Conservation (phyloP, 2,797 vertebrate species). For the Cossypha heuglini region DNA sequence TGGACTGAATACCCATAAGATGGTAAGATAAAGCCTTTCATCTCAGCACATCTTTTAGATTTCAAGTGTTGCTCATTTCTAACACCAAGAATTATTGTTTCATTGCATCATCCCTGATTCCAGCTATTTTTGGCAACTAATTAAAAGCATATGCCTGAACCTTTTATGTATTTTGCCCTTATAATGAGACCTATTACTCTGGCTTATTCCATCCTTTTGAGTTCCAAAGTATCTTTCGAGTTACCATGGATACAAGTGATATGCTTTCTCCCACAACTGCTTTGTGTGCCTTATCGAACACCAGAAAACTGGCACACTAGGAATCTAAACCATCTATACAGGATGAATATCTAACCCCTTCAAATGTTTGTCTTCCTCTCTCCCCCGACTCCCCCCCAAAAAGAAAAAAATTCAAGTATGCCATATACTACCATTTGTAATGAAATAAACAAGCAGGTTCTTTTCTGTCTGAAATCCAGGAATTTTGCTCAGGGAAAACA, state of each 20-base stretch:
- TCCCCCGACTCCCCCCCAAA: accelerated
- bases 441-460: neutral
- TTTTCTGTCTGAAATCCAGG: neutral
- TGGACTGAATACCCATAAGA: neutral
- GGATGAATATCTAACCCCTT: conserved; percentile 35
- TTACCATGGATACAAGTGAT: conserved; percentile 79
- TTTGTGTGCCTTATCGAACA: conserved; percentile 75
- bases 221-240: conserved; percentile 74
- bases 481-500: neutral
- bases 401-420: neutral
- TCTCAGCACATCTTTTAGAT: conserved; percentile 10
- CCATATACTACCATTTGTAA: neutral
- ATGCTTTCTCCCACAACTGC: conserved; percentile 71
- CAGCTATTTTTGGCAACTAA: conserved; percentile 73
- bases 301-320: conserved; percentile 68
- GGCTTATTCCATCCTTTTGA: conserved; percentile 71
- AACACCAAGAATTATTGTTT: conserved; percentile 38
- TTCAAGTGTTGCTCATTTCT: conserved; percentile 50
- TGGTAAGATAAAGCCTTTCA: conserved; percentile 19
- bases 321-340: conserved; percentile 58
- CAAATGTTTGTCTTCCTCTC: neutral
- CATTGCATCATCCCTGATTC: conserved; percentile 19
- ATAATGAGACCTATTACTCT: conserved; percentile 76
- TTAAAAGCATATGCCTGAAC: conserved; percentile 74
- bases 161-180: conserved; percentile 77